Evolutionary conservation across 2,113 vertebrate species (phyloP).

Genomic region (Rhinopithecus roxellana): DNA sequence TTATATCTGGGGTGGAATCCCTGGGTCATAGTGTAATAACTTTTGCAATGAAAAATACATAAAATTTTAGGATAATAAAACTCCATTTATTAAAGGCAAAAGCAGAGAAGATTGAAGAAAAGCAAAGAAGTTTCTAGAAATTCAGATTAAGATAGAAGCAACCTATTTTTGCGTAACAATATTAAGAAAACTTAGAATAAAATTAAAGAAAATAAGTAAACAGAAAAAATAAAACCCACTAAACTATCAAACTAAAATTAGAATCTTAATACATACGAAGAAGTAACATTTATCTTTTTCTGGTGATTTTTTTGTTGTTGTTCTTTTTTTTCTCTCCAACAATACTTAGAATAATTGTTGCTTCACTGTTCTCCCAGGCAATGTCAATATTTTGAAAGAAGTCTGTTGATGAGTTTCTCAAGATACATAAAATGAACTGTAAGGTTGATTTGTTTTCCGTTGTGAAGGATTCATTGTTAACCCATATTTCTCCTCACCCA

Average conservation of each 20-base stretch:
- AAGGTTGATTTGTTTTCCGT: not conserved
- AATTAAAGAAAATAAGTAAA: not conserved
- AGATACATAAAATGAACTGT: not conserved
- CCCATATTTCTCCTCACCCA: not conserved
- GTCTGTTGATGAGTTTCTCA: not conserved
- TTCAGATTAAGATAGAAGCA: not conserved
- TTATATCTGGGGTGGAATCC: not conserved
- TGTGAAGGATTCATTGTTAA: not conserved
- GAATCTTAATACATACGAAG: not conserved
- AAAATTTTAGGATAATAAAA: not conserved
- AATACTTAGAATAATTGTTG: not conserved
- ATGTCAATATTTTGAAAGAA: conserved; percentile 1
- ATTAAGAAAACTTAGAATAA: not conserved
- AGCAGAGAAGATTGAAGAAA: not conserved
- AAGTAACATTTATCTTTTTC: not conserved
- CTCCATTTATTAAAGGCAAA: not conserved
- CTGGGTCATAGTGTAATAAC: not conserved
- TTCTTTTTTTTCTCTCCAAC: not conserved
- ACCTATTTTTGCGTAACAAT: not conserved
- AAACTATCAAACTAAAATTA: not conserved
- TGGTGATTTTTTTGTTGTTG: not conserved
- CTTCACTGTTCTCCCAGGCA: not conserved
- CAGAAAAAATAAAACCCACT: not conserved
- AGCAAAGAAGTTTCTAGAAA: not conserved
- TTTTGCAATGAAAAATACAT: not conserved